Evolutionary conservation across 2,888 invertebrate species (phyloP), one percentile per base, ranked within the genome.

Genomic region (Lycophotia porphyrea): DNA sequence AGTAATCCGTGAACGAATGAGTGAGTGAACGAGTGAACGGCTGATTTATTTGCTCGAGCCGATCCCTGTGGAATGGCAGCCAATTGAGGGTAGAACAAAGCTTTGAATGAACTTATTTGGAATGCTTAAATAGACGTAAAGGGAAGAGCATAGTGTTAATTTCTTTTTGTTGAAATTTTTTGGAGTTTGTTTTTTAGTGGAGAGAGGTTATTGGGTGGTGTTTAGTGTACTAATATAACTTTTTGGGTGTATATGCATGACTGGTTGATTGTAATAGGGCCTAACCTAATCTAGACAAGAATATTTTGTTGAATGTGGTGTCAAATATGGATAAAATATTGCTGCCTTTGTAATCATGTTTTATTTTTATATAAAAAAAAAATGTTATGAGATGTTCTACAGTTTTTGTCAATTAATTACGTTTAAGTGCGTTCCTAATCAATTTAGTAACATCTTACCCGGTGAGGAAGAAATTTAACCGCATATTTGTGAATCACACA

Each of bases 51-150:
- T 92, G 92, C 91, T 89, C 89, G 87, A 88, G 81, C 88, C 90
- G 88, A 85, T 91, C 89, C 89, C 91, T 49, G 80, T 82, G 91
- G 93, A 90, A 91, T 90, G 92, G 90, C 85, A 92, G 90, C 92
- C 93, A 93, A 93, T 93, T 91, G 93, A 89, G 90, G 91, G 90
- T 89, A 91, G 91, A 87, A 93, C 93, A 93, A 93, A 93, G 94
- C 93, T 93, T 93, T 92, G 93, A 92, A 90, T 90, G 90, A 89
- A 85, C 92, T 90, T 93, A 93, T 94, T 94, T 93, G 90, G 91
- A 92, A 93, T 93, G 92, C 89, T 92, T 92, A 93, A 93, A 93
- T 91, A 91, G 89, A 92, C 90, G 88, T 91, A 84, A 90, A 89
- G 87, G 84, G 67, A 34, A 47, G 58, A 39, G 74, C 36, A 70